phyloP scores from a whole-genome alignment of 2,113 vertebrate species.

The Phaethornis superciliosus region DNA sequence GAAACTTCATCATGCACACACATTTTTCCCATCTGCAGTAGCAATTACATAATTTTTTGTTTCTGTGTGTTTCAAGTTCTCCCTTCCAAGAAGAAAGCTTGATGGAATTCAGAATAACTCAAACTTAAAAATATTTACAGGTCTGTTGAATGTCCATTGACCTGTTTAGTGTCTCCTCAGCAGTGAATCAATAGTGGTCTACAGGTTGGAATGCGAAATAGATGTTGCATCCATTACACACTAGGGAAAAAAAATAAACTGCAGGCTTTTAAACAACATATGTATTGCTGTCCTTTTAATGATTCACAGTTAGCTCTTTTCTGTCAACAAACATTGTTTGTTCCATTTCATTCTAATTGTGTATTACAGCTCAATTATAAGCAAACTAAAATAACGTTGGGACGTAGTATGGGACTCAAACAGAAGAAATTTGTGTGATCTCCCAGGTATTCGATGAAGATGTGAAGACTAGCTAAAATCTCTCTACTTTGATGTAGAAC shows the following conservation, averaged over 20 bases:
- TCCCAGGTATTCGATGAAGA: neutral
- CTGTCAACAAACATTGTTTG: neutral
- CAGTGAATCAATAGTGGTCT: neutral
- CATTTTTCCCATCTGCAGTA: neutral
- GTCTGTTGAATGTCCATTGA: neutral
- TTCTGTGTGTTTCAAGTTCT: neutral
- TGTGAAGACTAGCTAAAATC: neutral
- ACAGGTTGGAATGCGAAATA: neutral
- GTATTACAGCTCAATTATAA: neutral
- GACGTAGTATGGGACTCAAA: neutral
- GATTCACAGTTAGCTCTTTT: neutral
- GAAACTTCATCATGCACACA: neutral
- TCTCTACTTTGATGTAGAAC: neutral
- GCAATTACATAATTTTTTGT: neutral
- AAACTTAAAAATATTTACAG: neutral
- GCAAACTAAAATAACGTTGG: neutral
- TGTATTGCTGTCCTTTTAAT: neutral
- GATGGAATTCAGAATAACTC: neutral
- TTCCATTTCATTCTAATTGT: neutral
- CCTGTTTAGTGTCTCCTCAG: neutral
- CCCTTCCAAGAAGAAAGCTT: neutral
- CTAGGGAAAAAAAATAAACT: neutral
- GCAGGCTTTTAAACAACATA: neutral
- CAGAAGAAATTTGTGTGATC: neutral
- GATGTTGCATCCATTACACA: neutral